phyloP scores from a whole-genome alignment of 2,113 vertebrate species.

The Mormyrus iriodes region DNA sequence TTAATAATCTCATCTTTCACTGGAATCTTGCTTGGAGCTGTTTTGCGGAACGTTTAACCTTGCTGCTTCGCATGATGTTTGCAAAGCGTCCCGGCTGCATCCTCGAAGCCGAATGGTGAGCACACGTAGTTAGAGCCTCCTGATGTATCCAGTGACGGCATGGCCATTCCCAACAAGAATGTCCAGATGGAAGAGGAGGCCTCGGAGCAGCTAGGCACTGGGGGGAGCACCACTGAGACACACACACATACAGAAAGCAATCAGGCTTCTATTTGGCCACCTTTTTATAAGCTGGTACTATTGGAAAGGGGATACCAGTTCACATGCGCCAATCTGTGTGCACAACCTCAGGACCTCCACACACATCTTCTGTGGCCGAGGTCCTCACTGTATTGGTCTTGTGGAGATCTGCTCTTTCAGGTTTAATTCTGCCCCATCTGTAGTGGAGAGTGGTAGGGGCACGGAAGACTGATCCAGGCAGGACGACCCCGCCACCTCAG shows the following conservation, averaged over 20 bases:
- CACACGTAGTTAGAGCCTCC: not conserved
- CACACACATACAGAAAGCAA: not conserved
- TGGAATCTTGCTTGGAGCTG: not conserved
- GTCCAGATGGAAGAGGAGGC: not conserved
- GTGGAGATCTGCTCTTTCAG: not conserved
- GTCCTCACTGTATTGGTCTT: not conserved
- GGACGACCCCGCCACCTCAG: not conserved
- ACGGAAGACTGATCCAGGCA: too few species aligned
- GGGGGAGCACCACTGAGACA: not conserved
- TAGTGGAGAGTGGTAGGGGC: not conserved
- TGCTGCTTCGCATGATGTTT: not conserved
- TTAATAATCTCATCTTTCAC: not conserved
- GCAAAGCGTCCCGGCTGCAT: not conserved
- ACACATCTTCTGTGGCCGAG: not conserved
- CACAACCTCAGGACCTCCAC: not conserved
- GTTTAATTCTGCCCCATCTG: not conserved
- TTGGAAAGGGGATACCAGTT: not conserved
- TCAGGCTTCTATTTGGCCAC: not conserved
- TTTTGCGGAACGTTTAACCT: not conserved
- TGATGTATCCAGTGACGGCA: not conserved
- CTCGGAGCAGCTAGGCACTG: not conserved
- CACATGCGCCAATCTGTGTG: not conserved
- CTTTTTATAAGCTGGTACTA: not conserved
- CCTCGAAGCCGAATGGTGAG: not conserved
- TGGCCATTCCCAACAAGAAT: not conserved